Evolutionary conservation across 2,888 invertebrate species (phyloP), one percentile per base, ranked within the genome.

Genomic region (Lasioglossum vierecki): DNA sequence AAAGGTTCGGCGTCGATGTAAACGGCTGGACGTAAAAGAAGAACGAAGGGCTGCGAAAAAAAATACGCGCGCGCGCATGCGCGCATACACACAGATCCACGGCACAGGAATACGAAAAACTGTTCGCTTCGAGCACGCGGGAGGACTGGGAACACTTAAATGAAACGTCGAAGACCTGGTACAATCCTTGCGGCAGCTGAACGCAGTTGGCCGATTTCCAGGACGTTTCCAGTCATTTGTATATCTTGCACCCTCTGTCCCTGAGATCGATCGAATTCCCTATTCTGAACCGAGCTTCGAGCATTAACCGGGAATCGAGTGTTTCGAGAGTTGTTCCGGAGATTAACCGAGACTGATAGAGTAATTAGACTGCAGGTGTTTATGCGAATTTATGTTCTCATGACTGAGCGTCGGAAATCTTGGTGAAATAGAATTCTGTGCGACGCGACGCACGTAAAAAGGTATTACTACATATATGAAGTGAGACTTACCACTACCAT

Each of bases 161-260:
- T 68, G 39, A 68, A 68, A 66, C 66, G 66, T 66, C 66, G 66
- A 66, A 30, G 66, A 66, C 66, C 30, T 4, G 66, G 63, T 30
- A 35, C 18, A 66, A 66, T 66, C 66, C 66, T 66, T 35, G 66
- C 30, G 35, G 66, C 66, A 35, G 15, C 66, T 35, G 66, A 66
- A 66, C 66, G 30, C 66, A 66, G 35, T 66, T 66, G 66, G 66
- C 66, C 30, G 66, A 66, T 66, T 35, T 66, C 66, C 66, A 66
- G 30, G 30, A 66, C 66, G 30, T 30, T 66, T 6, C 66, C 15
- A 66, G 66, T 66, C 66, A 66, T 66, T 66, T 66, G 66, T 66
- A 66, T 30, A 66, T 66, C 66, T 66, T 66, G 66, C 66, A 66
- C 66, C 66, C 66, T 66, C 66, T 66, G 30, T 35, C 30, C 30